Base-by-base conservation (phyloP, 2,113 vertebrate genomes). In the Hemiprocne comata region DNA sequence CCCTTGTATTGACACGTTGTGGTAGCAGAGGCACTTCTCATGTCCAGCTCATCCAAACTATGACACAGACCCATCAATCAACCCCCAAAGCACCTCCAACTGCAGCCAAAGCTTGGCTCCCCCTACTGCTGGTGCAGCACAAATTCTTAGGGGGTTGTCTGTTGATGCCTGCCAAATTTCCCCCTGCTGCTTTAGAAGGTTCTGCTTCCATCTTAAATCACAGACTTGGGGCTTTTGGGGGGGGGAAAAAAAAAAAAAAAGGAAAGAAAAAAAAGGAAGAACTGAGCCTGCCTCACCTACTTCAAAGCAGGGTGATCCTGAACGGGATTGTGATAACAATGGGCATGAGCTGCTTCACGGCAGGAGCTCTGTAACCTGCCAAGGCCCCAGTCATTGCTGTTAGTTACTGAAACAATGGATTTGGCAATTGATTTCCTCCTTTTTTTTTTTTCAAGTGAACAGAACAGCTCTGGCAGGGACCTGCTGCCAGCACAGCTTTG, bases 221-320 rank as follows among this genome's bases (percentile, higher is more conserved):
- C 7, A 50, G 84, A 61, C 17, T 1, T 38, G 31, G 55, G 6
- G 29, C 36, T 93, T 31, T 12, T 31, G 25, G 29, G 17, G 4
- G n/a, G 13, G 25, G 14, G 11, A 29, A 7, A 7, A 28, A 36
- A 8, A 36, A 60, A 5, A 6, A 51, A 24, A 55, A 6, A 23
- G 81, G 38, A 16, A 61, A 80, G n/a, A 34, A 50, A 2, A 1
- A 25, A 82, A 66, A 64, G 65, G 66, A 91, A 77, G 89, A 79
- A 33, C 8, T 0, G 58, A 51, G 60, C 75, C 64, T 1, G 5
- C 87, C 58, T 95, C 87, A 40, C 15, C 46, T 60, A 96, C 98
- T 97, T 98, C 98, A 98, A 98, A 98, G 97, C 51, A 0, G 40
- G 70, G 77, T 12, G 38, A 88, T 58, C 74, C 40, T 3, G 34